phyloP scores from a whole-genome alignment of 2,888 invertebrate genomes.

The Pilophorus perplexus region DNA sequence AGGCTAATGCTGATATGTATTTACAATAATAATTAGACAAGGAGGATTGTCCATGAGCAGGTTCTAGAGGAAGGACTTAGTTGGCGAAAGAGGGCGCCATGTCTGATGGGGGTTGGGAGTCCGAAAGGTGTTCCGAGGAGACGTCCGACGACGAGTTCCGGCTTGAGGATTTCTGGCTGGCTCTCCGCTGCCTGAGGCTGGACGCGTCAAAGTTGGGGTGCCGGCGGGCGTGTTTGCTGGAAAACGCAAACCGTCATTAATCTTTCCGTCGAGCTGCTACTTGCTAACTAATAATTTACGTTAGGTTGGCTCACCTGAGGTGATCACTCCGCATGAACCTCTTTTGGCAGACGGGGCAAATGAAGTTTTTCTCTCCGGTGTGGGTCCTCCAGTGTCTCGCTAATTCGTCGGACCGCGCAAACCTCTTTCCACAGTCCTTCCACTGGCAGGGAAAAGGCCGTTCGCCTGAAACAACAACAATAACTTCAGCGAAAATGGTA shows the following conservation, averaged over 20 bases:
- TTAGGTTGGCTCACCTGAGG: constrained; percentile 54
- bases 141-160: constrained; percentile 55
- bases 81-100: neutral
- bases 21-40: constrained; percentile 36
- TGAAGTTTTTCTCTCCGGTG: constrained; percentile 65
- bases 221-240: constrained; percentile 62
- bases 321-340: constrained; percentile 66
- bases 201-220: constrained; percentile 63
- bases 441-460: constrained; percentile 64
- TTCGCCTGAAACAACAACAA: constrained; percentile 56
- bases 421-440: constrained; percentile 62
- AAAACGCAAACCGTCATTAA: constrained; percentile 47
- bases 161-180: constrained; percentile 56
- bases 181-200: constrained; percentile 57
- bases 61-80: constrained; percentile 7
- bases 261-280: neutral
- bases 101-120: constrained; percentile 56
- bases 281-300: neutral
- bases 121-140: constrained; percentile 56
- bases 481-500: no score
- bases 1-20: constrained; percentile 37
- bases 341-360: constrained; percentile 62
- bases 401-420: constrained; percentile 64
- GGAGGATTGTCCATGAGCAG: constrained; percentile 39
- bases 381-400: constrained; percentile 64